These are phyloP conservation scores for Anhinga anhinga DNA, from an alignment of 2,113 vertebrate species.

Conservation along the genomic window DNA sequence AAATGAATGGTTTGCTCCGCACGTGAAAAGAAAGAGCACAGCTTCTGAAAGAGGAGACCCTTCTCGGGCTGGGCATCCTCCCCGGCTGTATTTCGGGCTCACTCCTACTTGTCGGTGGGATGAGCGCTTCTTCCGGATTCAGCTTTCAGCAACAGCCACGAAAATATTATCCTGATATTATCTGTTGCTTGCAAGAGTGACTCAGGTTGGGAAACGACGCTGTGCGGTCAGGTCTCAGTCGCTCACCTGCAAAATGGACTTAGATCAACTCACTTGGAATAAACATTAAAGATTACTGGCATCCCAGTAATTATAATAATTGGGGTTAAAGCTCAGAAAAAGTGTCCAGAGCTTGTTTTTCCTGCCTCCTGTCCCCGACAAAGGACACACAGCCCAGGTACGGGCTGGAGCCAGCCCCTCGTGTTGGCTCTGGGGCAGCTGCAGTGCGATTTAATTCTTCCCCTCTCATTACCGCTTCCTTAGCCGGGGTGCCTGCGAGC, in stretches of 20 bases:
- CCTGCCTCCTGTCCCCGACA: rapidly evolving
- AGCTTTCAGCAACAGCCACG: background rate
- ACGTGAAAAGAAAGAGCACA: background rate
- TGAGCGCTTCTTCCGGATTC: background rate
- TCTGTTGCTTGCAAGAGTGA: background rate
- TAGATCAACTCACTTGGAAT: background rate
- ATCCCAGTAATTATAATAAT: background rate
- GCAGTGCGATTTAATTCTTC: background rate
- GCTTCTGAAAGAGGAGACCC: background rate
- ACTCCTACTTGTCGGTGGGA: background rate
- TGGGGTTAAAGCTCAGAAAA: background rate
- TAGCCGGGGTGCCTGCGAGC: background rate
- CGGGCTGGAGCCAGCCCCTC: background rate
- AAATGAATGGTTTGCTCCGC: background rate
- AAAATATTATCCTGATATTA: background rate
- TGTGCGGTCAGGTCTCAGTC: rapidly evolving
- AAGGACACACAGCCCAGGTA: background rate
- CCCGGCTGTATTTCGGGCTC: background rate
- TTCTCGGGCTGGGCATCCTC: background rate
- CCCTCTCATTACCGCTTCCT: background rate
- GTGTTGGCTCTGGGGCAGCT: background rate
- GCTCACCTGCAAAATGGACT: background rate
- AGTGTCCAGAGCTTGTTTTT: background rate
- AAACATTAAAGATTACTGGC: background rate
- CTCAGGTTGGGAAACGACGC: background rate